Evolutionary conservation across 2,797 vertebrate species (phyloP), one percentile per base, ranked within the genome.

Genomic region (Huso huso): DNA sequence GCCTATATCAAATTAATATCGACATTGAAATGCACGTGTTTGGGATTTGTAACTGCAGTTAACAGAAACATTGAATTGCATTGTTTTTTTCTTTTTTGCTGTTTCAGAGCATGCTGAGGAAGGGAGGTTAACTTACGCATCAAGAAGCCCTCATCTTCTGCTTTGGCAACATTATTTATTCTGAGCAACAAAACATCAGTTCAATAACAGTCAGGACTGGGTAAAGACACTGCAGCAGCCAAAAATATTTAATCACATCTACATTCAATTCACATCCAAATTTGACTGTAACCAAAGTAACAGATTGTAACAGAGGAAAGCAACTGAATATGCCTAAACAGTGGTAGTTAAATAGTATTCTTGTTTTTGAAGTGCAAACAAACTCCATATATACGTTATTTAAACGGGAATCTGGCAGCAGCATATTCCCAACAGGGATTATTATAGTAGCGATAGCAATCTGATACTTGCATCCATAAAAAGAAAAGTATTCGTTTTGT

Each of bases 81-180:
- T 61, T 55, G 3, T 55, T 55, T 63, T 8, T 69, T 55, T 77
- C 12, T 67, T 8, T 70, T 72, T 61, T 69, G n/a, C 1, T 1
- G 72, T 71, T 67, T 52, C 82, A 91, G 89, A 87, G 78, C 76
- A 86, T 88, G 86, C 69, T 86, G 78, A 88, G 80, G 75, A 87
- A 86, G 1, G 84, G 87, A 48, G 85, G 87, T 68, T 89, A 82
- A 85, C 75, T 9, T 7, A 6, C 5, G 23, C 11, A n/a, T n/a
- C 11, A 58, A 58, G 55, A 58, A 58, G 12, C 10, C 55, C 55
- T 58, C 12, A 11, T 7, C 55, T 11, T 15, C 37, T 58, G 55
- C 55, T 58, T 58, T 58, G 37, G 37, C 55, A 58, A n/a, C 10
- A 58, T 58, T 58, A 58, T 58, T 58, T 58, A 58, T 58, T n/a